A percentile compares a stretch with the other conserved stretches of the same genome.
phyloP scores from a whole-genome alignment of 1,140 invertebrate genomes.

The Macrosteles quadrilineatus region DNA sequence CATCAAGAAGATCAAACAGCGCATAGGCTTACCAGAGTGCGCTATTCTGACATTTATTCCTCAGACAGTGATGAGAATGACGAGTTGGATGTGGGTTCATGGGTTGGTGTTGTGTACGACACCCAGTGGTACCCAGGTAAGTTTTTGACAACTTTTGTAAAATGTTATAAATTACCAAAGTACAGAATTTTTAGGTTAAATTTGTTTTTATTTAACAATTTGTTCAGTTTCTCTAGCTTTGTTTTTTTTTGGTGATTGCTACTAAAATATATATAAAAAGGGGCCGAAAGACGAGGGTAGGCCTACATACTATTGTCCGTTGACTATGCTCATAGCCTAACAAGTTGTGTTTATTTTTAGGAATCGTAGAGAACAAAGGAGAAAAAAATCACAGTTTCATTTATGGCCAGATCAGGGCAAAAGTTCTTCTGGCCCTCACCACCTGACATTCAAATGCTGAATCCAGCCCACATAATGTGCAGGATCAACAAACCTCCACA shows the following conservation, averaged over 20 bases:
- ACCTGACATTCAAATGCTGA: neutral
- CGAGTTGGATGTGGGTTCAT: neutral
- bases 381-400: neutral
- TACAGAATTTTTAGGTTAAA: neutral
- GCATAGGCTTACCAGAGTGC: neutral
- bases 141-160: neutral
- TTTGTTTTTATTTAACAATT: neutral
- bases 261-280: neutral
- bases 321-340: neutral
- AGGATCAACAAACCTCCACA: neutral
- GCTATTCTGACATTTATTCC: neutral
- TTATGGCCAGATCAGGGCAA: neutral
- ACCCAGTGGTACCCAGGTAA: neutral
- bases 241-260: neutral
- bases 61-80: neutral
- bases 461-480: neutral
- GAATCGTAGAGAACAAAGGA: neutral
- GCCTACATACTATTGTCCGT: neutral
- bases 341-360: neutral
- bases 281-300: neutral
- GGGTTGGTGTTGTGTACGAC: neutral
- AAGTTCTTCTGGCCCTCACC: neutral
- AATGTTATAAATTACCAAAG: neutral
- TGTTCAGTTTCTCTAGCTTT: neutral
- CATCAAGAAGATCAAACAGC: too few species aligned